Conservation (phyloP, 2,113 vertebrate genomes). For the Rissa tridactyla region DNA sequence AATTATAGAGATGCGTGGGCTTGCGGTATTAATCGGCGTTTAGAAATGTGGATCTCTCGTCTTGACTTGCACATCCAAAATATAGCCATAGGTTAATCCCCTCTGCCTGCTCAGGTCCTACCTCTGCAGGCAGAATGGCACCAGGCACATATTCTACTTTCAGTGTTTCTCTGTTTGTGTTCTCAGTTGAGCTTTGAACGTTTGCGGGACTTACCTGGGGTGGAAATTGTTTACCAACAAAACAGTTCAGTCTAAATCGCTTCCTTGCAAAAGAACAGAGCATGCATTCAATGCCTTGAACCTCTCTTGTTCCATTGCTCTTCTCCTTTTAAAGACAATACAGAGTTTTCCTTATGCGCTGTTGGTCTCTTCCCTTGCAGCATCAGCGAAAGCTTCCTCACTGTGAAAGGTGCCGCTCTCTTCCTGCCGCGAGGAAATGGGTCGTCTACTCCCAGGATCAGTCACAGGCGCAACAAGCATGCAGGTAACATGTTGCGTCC, state of each 20-base stretch:
- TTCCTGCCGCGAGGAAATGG: constrained; percentile 94
- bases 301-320: neutral
- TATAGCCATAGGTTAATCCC: constrained; percentile 22
- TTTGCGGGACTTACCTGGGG: neutral
- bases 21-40: neutral
- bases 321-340: neutral
- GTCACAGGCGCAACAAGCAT: constrained; percentile 91
- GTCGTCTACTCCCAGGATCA: constrained; percentile 82
- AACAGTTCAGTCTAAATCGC: neutral
- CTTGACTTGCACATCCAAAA: neutral
- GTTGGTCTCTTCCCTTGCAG: constrained; percentile 65
- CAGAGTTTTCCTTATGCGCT: neutral
- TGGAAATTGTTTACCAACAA: neutral
- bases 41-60: constrained; percentile 13
- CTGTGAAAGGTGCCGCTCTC: constrained; percentile 96
- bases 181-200: neutral
- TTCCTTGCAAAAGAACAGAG: neutral
- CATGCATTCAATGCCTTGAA: neutral
- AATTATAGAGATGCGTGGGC: neutral
- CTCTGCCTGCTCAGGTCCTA: constrained; percentile 2
- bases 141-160: neutral
- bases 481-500: constrained; percentile 78
- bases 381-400: constrained; percentile 96
- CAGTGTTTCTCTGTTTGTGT: neutral
- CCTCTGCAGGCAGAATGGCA: neutral